Conservation (phyloP, 2,797 vertebrate genomes). For the Luscinia megarhynchos region DNA sequence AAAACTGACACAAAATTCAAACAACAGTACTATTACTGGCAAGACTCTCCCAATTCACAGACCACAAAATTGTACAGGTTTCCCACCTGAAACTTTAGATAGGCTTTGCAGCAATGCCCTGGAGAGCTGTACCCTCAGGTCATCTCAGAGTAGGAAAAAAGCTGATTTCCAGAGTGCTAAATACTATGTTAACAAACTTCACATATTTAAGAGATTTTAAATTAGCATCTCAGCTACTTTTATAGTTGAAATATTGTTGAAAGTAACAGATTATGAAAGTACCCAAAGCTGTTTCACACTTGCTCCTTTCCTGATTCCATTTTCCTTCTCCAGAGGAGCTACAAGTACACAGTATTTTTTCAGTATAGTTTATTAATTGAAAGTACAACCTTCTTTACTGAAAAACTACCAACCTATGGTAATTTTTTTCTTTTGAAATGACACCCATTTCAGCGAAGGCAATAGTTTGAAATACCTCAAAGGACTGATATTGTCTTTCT, state of each 20-base stretch:
- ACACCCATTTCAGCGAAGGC: not conserved
- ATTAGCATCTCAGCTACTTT: not conserved
- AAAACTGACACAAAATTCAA: not conserved
- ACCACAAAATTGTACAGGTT: not conserved
- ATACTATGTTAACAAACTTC: not conserved
- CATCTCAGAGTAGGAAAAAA: not conserved
- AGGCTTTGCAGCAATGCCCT: not conserved
- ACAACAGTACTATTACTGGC: not conserved
- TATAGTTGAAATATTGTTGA: not conserved
- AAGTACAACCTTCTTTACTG: not conserved
- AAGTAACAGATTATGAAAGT: not conserved
- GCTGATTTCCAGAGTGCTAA: not conserved
- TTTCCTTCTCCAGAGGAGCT: not conserved
- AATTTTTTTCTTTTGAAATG: not conserved
- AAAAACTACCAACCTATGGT: not conserved
- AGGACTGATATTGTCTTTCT: not conserved
- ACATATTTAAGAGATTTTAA: not conserved
- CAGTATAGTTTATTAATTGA: not conserved
- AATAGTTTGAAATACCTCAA: not conserved
- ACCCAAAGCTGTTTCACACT: not conserved
- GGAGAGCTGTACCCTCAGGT: not conserved
- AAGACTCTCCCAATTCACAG: not conserved
- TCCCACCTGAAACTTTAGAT: not conserved
- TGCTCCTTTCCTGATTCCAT: not conserved
- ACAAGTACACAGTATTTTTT: not conserved